Conservation (phyloP, 1,140 invertebrate genomes). For the Dendroctonus valens region DNA sequence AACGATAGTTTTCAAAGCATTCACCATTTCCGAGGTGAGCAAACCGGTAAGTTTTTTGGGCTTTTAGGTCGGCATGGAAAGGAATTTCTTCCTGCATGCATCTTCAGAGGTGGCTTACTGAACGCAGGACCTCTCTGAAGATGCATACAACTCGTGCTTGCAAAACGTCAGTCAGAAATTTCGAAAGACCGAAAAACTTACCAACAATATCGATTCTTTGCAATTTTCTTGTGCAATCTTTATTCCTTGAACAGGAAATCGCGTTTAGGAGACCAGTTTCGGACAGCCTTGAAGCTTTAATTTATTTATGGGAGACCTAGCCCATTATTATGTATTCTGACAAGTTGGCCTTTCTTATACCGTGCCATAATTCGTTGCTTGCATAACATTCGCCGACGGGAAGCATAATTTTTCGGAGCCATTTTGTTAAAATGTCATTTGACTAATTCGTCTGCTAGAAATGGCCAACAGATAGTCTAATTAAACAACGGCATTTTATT, state of each 20-base stretch:
- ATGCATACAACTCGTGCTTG: not conserved
- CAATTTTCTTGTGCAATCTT: conserved; percentile 34
- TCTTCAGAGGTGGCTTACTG: not conserved
- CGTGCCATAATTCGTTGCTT: conserved; percentile 24
- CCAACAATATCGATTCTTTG: conserved; percentile 11
- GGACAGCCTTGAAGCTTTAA: conserved; percentile 45
- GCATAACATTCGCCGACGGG: conserved; percentile 25
- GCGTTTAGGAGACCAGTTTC: conserved; percentile 44
- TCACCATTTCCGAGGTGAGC: too few species aligned
- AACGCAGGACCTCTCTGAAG: not conserved
- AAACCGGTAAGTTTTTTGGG: not conserved
- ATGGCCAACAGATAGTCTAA: not conserved
- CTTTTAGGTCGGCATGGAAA: too few species aligned
- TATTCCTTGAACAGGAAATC: conserved; percentile 39
- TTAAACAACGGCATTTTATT: not conserved
- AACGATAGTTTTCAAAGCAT: too few species aligned
- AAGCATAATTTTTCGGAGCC: conserved; percentile 13
- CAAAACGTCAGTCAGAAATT: not conserved
- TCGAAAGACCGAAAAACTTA: conserved; percentile 12
- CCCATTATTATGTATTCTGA: conserved; percentile 44
- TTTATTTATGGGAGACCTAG: conserved; percentile 47
- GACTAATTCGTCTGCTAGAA: not conserved
- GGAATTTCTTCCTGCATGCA: too few species aligned
- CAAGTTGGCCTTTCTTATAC: conserved; percentile 38
- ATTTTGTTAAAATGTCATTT: conserved; percentile 4